These are phyloP conservation scores for Macrobrachium nipponense DNA, from an alignment of 1,140 invertebrate genomes.

Conservation along the genomic window DNA sequence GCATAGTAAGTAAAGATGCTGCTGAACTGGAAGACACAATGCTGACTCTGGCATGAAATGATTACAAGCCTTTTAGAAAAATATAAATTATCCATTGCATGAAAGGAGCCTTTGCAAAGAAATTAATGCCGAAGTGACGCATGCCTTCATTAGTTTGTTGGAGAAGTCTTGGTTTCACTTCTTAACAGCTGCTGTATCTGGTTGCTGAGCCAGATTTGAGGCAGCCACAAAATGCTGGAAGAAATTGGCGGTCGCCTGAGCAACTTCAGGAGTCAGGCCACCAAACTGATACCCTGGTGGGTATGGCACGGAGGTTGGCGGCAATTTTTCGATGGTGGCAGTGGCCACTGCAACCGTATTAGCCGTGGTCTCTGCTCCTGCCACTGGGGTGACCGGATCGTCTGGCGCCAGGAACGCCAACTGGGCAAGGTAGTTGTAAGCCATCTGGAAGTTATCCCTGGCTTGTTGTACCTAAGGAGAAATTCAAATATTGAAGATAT, in stretches of 20 bases:
- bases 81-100: too few species aligned
- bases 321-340: neutral
- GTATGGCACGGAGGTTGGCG: neutral
- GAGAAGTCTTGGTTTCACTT: too few species aligned
- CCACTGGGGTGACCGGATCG: neutral
- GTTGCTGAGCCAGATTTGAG: neutral
- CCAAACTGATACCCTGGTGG: constrained; percentile 27
- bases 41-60: too few species aligned
- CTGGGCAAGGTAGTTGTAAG: constrained; percentile 33
- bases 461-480: constrained; percentile 19
- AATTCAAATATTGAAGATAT: neutral
- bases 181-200: too few species aligned
- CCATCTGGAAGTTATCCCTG: constrained; percentile 25
- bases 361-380: neutral
- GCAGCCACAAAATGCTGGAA: constrained; percentile 19
- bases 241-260: constrained; percentile 13
- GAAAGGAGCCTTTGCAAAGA: too few species aligned
- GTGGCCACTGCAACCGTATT: neutral
- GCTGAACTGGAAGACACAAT: too few species aligned
- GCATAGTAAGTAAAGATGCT: too few species aligned
- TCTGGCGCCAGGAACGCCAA: constrained; percentile 23
- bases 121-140: too few species aligned
- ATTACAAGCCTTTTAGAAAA: too few species aligned
- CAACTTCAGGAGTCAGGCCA: constrained; percentile 24
- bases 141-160: too few species aligned